phyloP scores from a whole-genome alignment of 2,888 invertebrate species.

The Protodeltote pygarga region DNA sequence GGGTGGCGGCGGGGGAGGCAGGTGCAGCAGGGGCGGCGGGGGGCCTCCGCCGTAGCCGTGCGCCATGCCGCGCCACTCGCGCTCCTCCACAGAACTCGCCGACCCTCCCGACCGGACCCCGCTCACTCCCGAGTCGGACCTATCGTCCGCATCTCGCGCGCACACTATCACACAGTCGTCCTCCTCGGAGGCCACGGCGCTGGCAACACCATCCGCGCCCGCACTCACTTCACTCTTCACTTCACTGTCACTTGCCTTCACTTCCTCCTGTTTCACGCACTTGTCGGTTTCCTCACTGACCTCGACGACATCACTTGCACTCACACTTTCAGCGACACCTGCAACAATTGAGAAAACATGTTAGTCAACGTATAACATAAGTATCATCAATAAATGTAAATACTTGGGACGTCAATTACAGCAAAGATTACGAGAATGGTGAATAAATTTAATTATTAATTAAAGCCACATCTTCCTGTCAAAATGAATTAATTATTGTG shows the following conservation, averaged over 20 bases:
- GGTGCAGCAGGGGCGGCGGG: slow-evolving; percentile 82
- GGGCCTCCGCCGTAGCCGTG: slow-evolving; percentile 91
- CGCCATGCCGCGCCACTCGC: slow-evolving; percentile 91
- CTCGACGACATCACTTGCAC: slow-evolving; percentile 79
- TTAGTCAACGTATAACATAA: slow-evolving; percentile 6
- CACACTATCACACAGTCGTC: slow-evolving; percentile 89
- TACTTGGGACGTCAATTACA: slow-evolving; percentile 6
- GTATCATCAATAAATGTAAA: neutral
- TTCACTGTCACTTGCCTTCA: slow-evolving; percentile 78
- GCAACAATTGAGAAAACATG: slow-evolving; percentile 65
- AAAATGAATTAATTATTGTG: slow-evolving; percentile 40
- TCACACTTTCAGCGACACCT: slow-evolving; percentile 79
- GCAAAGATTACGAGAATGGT: slow-evolving; percentile 12
- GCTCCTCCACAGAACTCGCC: slow-evolving; percentile 92
- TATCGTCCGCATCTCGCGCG: slow-evolving; percentile 86
- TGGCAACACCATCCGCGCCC: slow-evolving; percentile 83
- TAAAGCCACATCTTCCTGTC: slow-evolving; percentile 34
- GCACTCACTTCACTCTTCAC: slow-evolving; percentile 82
- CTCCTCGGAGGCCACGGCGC: slow-evolving; percentile 87
- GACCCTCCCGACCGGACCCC: slow-evolving; percentile 90
- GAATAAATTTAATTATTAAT: slow-evolving; percentile 34
- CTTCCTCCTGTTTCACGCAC: slow-evolving; percentile 79
- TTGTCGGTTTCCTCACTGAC: slow-evolving; percentile 78
- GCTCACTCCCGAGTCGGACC: slow-evolving; percentile 91
- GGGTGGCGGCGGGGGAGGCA: slow-evolving; percentile 82